These are phyloP conservation scores for Molorchus minor DNA, from an alignment of 2,888 invertebrate genomes.

Conservation along the genomic window DNA sequence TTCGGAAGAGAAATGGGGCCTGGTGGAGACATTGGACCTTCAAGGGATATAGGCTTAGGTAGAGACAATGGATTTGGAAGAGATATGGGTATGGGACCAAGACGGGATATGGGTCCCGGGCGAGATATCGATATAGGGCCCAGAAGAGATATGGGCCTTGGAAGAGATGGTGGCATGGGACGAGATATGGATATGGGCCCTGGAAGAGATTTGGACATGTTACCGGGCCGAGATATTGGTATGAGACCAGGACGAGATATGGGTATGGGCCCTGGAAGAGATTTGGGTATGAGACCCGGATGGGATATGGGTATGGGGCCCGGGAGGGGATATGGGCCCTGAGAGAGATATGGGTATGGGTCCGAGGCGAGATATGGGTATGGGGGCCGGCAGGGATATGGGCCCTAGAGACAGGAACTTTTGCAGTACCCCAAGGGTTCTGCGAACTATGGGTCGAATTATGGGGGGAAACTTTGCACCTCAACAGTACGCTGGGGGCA, in stretches of 20 bases:
- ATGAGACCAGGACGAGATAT: not conserved
- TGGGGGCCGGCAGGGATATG: not conserved
- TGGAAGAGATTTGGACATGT: not conserved
- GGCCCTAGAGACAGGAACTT: not conserved
- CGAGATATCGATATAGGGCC: not conserved
- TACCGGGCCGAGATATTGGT: not conserved
- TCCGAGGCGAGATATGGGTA: not conserved
- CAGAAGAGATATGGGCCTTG: not conserved
- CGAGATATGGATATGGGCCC: not conserved
- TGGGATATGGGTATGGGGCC: not conserved
- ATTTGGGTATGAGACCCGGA: not conserved
- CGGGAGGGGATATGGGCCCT: not conserved
- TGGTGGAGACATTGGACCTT: too few relatives aligned
- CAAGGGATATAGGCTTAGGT: not conserved
- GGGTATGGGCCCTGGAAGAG: not conserved
- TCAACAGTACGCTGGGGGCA: not conserved
- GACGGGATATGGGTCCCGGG: not conserved
- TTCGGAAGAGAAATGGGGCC: not conserved
- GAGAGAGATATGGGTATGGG: not conserved
- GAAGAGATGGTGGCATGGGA: not conserved
- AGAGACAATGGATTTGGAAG: not conserved
- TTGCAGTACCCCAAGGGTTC: conserved; percentile 6
- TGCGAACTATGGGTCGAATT: not conserved
- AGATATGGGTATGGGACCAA: too few relatives aligned
- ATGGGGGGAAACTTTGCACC: not conserved